Evolutionary conservation across 2,888 invertebrate species (phyloP), one percentile per base, ranked within the genome.

Genomic region (Lasioglossum malachurum): DNA sequence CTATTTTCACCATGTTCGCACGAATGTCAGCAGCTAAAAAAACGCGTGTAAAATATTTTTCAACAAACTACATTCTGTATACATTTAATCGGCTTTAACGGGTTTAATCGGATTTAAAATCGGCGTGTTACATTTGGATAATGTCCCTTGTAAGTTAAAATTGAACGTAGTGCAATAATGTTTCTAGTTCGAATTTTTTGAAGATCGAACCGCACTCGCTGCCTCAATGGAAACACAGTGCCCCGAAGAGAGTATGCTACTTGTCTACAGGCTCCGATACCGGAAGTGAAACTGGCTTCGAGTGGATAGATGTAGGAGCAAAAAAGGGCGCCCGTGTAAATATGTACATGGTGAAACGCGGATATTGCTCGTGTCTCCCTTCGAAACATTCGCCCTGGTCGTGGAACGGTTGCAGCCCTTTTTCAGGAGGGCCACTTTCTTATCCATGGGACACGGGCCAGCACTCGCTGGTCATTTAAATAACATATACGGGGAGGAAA

Each of bases 381-480:
- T 78, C 53, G 75, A 67, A 78, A 75, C 3, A 31, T 14, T 64
- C 64, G 2, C 31, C 31, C 64, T 31, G 46, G 7, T 57, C 57
- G 77, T 69, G 69, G 71, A 46, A 31, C 44, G 74, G 31, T 74
- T 69, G 53, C 49, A 83, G 41, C 14, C 60, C 46, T 31, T 77
- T 64, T 75, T 27, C 4, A 35, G 53, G 38, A 60, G 60, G 46
- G 14, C 69, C 74, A 41, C 57, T 72, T 84, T 75, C 67, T 67
- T 76, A 76, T 85, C 72, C 84, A 53, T 46, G 64, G 79, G 19
- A 84, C 72, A 53, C 85, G 38, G 78, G 44, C 64, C 64, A 53
- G 35, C 74, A 64, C 84, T 75, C 35, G 64, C 27, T 16, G 49
- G 53, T 60, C 74, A 84, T 84, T 84, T 84, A 77, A 84, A 78